Base-by-base conservation (phyloP, 2,113 vertebrate species). In the Girardinichthys multiradiatus region DNA sequence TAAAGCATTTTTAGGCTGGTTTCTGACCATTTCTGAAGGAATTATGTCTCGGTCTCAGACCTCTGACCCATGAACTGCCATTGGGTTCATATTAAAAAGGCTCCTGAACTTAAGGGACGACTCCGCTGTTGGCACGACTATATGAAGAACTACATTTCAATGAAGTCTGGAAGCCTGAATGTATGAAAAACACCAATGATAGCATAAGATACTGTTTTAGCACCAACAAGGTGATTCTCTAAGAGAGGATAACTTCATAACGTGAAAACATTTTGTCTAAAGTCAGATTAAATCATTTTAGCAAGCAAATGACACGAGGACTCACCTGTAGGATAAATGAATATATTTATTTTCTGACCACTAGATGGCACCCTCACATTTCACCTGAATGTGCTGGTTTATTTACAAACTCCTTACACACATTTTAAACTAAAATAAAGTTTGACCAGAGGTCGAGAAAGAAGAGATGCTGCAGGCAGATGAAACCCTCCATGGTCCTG, bases 281-380 rank as follows among this genome's bases (percentile, higher is more conserved):
- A 60, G 30, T 17, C 14, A 33, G 21, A 60, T 15, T 8, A 4
- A 45, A 45, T 61, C 24, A n/a, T 10, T 29, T 60, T 4, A 59
- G 6, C 5, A 39, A 27, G 10, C 26, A 15, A 42, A 45, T 35
- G 3, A 1, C 17, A 63, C 31, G 1, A 45, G 3, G 14, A 21
- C 26, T 28, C 12, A 39, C 14, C 24, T 42, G 21, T 13, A 54
- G 10, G 17, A 39, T 10, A 39, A 17, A 11, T 48, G 4, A 66
- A 29, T 65, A 2, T 15, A 15, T 57, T 54, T 60, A n/a, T 74
- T 74, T 54, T 7, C n/a, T 73, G 1, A 58, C 72, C 85, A 64
- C 60, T 63, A 81, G 82, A 59, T 65, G 77, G 79, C 72, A 62
- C 14, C 19, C 2, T 73, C 10, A 1, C 5, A 26, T 70, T 68